Evolutionary conservation across 2,888 invertebrate genomes (phyloP), one percentile per base, ranked within the genome.

Genomic region (Artemia sp.): DNA sequence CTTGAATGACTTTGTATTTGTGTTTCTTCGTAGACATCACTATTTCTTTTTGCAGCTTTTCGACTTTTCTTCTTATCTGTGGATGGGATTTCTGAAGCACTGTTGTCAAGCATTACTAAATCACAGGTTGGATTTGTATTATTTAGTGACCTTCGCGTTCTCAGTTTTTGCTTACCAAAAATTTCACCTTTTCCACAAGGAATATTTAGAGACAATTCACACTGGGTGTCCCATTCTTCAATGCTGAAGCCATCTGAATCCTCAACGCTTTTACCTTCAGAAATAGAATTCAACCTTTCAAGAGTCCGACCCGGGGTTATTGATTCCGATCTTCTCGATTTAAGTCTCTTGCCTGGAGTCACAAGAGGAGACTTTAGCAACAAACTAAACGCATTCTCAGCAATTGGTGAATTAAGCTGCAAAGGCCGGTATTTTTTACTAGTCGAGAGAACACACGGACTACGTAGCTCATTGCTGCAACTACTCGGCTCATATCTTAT

Each of bases 241-340:
- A 58, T 24, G 24, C 64, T 58, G 24, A 58, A 58, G 8, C 64
- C 64, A 58, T 58, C 64, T 58, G 64, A 58, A 19, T 58, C 64
- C 64, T 2, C 24, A 8, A 24, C n/a, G 9, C 9, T 8, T n/a
- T 58, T 8, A n/a, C 9, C 64, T 24, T 24, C 24, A n/a, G 64
- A 24, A 9, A 19, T 24, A 58, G 64, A 58, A 24, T 58, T 24
- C n/a, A n/a, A 58, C 24, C 24, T n/a, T 24, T n/a, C 64, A 24
- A 8, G 8, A 24, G 64, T 58, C 24, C 24, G n/a, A n/a, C 64
- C 64, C 38, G 38, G 38, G 38, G 38, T 38, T 38, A 38, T 38
- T 38, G 38, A 38, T 38, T 38, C 38, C 3, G 38, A 38, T 6
- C 38, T 38, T 6, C 38, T 38, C 38, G 38, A 38, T 38, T 38